Percentiles rank a stretch among this genome's conserved stretches.
Conservation (phyloP, 2,113 vertebrate genomes). For the Triplophysa siluroides region DNA sequence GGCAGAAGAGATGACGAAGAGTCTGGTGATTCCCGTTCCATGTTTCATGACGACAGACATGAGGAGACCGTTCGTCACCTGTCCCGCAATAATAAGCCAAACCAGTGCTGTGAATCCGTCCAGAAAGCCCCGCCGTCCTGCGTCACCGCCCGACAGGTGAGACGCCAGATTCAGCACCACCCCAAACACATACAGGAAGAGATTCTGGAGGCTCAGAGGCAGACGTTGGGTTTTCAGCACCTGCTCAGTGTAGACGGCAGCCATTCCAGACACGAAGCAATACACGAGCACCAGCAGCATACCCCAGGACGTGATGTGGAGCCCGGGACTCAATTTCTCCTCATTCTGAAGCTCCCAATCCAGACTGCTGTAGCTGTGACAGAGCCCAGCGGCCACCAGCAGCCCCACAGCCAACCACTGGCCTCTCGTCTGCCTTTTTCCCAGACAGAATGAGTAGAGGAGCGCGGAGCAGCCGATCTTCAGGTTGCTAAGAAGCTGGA, state of each 20-base stretch:
- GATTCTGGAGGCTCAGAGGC: constrained; percentile 88
- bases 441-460: constrained; percentile 84
- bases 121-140: constrained; percentile 70
- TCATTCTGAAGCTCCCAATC: constrained; percentile 39
- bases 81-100: constrained; percentile 80
- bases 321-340: constrained; percentile 36
- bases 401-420: constrained; percentile 82
- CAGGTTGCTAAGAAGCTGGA: constrained; percentile 90
- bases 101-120: constrained; percentile 83
- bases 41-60: constrained; percentile 95
- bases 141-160: constrained; percentile 64
- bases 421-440: constrained; percentile 67
- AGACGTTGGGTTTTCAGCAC: constrained; percentile 85
- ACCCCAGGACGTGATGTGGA: constrained; percentile 80
- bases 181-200: constrained; percentile 90
- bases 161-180: constrained; percentile 79
- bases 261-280: constrained; percentile 85
- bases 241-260: constrained; percentile 88
- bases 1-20: constrained; percentile 93
- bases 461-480: constrained; percentile 88
- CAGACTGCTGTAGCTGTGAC: constrained; percentile 83
- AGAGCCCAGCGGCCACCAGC: constrained; percentile 78
- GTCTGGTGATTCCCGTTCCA: constrained; percentile 89
- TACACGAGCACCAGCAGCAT: constrained; percentile 80
- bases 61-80: constrained; percentile 87